Base-by-base conservation (phyloP, 2,888 invertebrate species). In the Hemistola chrysoprasaria region DNA sequence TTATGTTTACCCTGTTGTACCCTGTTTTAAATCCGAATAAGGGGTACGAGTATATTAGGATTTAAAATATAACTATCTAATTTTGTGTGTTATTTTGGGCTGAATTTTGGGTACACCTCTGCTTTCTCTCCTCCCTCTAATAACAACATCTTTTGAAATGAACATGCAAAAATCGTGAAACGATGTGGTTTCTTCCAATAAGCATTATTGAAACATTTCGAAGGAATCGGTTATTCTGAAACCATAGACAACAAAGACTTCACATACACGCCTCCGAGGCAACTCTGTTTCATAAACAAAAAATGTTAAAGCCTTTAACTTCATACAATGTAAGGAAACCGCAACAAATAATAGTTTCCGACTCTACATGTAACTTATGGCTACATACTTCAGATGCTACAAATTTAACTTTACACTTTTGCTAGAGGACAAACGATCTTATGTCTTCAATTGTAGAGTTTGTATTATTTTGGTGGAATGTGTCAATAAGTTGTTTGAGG, bases 271-370 rank as follows among this genome's bases (percentile, higher is more conserved):
- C 65, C 62, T 63, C 62, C 53, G 54, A 59, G 62, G 59, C 67
- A 64, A 65, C 65, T 67, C 71, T 66, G 71, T 73, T 69, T 63
- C 65, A 69, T 70, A 71, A 66, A 66, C 69, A 70, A 74, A 59
- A 74, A 75, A 71, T 68, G 16, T 68, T 70, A 67, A 71, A 72
- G 71, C 68, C 61, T 73, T 71, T 74, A 73, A 73, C 75, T 71
- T 56, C 66, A 71, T 76, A 79, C 85, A 82, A 75, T 82, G 83
- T 82, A 71, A 72, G 62, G 47, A 63, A 77, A 83, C 86, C 86
- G 62, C 86, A 85, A 71, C 78, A 83, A 78, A 79, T 83, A 80
- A 85, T 83, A 82, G 76, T 83, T 79, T 80, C 78, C 76, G 82
- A 77, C 78, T 71, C 72, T 73, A 72, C 66, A 58, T 66, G 63